Conservation (phyloP, 2,888 invertebrate genomes). For the Scaptomyza cyrtandrae region DNA sequence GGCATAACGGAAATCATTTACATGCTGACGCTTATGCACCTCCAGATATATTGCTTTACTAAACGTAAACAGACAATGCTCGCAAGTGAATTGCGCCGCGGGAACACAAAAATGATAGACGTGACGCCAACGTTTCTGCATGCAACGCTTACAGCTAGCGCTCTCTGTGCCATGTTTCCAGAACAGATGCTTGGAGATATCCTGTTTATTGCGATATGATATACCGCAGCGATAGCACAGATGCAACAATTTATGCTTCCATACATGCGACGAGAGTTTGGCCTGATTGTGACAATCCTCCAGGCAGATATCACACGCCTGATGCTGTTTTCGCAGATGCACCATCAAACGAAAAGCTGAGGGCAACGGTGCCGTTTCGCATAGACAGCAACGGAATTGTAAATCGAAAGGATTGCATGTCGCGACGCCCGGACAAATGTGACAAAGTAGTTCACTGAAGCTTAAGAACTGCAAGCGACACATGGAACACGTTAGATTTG, state of each 20-base stretch:
- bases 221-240: slow-evolving; percentile 95
- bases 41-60: slow-evolving; percentile 91
- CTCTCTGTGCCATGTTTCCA: slow-evolving; percentile 97
- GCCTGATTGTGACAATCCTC: slow-evolving; percentile 91
- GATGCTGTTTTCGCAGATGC: slow-evolving; percentile 92
- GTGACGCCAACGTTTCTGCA: slow-evolving; percentile 96
- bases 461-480: slow-evolving; percentile 94
- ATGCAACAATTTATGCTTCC: slow-evolving; percentile 95
- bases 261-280: slow-evolving; percentile 93
- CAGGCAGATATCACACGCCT: slow-evolving; percentile 94
- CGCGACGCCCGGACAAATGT: slow-evolving; percentile 91
- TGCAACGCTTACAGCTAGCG: slow-evolving; percentile 92
- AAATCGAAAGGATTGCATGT: slow-evolving; percentile 86
- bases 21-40: slow-evolving; percentile 93
- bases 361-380: slow-evolving; percentile 90
- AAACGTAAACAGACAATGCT: slow-evolving; percentile 91
- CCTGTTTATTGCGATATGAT: slow-evolving; percentile 93
- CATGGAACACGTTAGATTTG: slow-evolving; percentile 93
- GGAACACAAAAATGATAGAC: slow-evolving; percentile 96
- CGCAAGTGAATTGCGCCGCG: slow-evolving; percentile 91
- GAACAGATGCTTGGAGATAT: slow-evolving; percentile 94
- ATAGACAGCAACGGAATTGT: slow-evolving; percentile 92
- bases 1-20: slow-evolving; percentile 89
- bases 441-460: slow-evolving; percentile 94
- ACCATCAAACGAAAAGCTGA: slow-evolving; percentile 95